Conservation (phyloP, 2,113 vertebrate species). For the Rhombomys opimus region DNA sequence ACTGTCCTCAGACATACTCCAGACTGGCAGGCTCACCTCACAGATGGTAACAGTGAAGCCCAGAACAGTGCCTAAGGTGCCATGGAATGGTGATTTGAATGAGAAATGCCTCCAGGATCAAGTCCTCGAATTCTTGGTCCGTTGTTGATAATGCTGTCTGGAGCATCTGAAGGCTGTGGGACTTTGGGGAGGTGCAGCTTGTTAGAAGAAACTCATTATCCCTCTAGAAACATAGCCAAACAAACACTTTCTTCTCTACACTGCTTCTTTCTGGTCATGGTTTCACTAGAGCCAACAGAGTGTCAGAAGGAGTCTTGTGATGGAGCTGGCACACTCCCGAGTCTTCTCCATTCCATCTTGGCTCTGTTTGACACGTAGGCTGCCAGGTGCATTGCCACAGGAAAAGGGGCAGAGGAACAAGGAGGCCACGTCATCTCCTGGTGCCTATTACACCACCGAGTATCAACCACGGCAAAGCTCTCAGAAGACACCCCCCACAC, state of each 20-base stretch:
- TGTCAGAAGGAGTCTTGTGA: background rate
- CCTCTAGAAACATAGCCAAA: background rate
- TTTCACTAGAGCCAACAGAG: background rate
- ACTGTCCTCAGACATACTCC: background rate
- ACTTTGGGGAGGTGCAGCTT: background rate
- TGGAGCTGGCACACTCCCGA: too few relatives aligned
- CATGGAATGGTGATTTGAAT: background rate
- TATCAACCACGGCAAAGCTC: background rate
- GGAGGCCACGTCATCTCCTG: background rate
- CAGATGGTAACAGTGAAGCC: background rate
- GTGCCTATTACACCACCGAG: background rate
- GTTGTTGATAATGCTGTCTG: background rate
- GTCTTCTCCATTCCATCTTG: background rate
- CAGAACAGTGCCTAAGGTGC: background rate
- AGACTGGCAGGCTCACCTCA: background rate
- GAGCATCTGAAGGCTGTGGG: background rate
- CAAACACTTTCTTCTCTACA: background rate
- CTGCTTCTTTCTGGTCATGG: background rate
- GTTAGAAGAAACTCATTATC: background rate
- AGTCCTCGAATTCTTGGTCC: background rate
- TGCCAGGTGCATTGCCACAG: background rate
- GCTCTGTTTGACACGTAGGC: background rate
- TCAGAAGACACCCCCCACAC: background rate
- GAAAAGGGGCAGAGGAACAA: background rate
- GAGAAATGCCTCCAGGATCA: background rate